Evolutionary conservation across 2,888 invertebrate genomes (phyloP), one percentile per base, ranked within the genome.

Genomic region (Molanna angustata): DNA sequence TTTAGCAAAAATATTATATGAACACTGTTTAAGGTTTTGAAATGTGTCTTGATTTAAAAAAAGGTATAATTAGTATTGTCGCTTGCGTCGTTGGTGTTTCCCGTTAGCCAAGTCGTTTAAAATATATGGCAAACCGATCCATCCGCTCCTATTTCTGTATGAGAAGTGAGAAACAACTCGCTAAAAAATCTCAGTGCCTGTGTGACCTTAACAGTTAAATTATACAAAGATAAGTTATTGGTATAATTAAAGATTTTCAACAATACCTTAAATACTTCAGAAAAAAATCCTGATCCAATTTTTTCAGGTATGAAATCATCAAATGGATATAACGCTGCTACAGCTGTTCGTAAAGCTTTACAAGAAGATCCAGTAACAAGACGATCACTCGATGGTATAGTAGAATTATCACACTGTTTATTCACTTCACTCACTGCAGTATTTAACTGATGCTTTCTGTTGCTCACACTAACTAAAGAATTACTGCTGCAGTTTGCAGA

Each of bases 191-290:
- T n/a, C n/a, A n/a, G n/a, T n/a, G n/a, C n/a, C n/a, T n/a, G n/a
- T n/a, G n/a, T n/a, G n/a, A n/a, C n/a, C n/a, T n/a, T n/a, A n/a
- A n/a, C n/a, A n/a, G n/a, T n/a, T n/a, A n/a, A n/a, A n/a, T n/a
- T n/a, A n/a, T n/a, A n/a, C n/a, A n/a, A n/a, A n/a, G n/a, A n/a
- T n/a, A n/a, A n/a, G n/a, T n/a, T n/a, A n/a, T n/a, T n/a, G n/a
- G n/a, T n/a, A n/a, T n/a, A n/a, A n/a, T n/a, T n/a, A n/a, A n/a
- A n/a, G n/a, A n/a, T n/a, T n/a, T n/a, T n/a, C n/a, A n/a, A n/a
- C n/a, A n/a, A 80, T 77, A 96, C 97, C 90, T 96, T 96, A 76
- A 90, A 96, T 58, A 97, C 96, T 78, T 95, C 94, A 3, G 96
- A 96, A 79, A 96, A 97, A 77, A 97, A 97, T 60, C 97, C 97